Evolutionary conservation across 2,113 vertebrate species (phyloP), one percentile per base, ranked within the genome.

Genomic region (Plectropomus leopardus): DNA sequence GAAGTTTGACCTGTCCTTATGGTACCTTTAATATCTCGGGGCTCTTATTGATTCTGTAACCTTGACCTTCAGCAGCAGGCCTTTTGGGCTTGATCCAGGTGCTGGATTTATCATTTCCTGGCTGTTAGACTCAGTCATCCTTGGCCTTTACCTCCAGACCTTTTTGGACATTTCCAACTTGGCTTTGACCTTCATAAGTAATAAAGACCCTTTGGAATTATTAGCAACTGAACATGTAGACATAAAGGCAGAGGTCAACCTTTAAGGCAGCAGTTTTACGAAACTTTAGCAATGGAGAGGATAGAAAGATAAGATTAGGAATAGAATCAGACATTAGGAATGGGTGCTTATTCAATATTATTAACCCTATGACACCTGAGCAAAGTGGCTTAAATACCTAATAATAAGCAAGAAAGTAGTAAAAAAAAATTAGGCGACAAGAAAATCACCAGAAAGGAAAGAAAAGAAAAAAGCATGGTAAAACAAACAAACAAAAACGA

Each of bases 111-210:
- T 76, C 48, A 17, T 67, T n/a, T 55, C 42, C 9, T 51, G 14
- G 45, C 75, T 72, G 40, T 55, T 72, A 68, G 11, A 48, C 40
- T 60, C 26, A 57, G 45, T 76, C 63, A 14, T 26, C 51, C 48
- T 71, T 88, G 83, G 36, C 85, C 85, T 92, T 91, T 90, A 76
- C n/a, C 15, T 72, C 11, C 0, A 16, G n/a, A 57, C 32, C 28
- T 19, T 77, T 78, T 53, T 60, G 68, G 55, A 79, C 61, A 34
- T 67, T 77, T 66, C 21, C 5, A 42, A 64, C 60, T 63, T 55
- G 19, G 28, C 14, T 77, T 66, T 85, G 76, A 81, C 81, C 84
- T 76, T 75, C 34, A 34, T 26, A 74, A n/a, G 24, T 53, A 47
- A 71, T 51, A 60, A 73, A 28, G 42, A 54, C 28, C 24, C 23